phyloP scores from a whole-genome alignment of 2,888 invertebrate species.

The Melolontha melolontha region DNA sequence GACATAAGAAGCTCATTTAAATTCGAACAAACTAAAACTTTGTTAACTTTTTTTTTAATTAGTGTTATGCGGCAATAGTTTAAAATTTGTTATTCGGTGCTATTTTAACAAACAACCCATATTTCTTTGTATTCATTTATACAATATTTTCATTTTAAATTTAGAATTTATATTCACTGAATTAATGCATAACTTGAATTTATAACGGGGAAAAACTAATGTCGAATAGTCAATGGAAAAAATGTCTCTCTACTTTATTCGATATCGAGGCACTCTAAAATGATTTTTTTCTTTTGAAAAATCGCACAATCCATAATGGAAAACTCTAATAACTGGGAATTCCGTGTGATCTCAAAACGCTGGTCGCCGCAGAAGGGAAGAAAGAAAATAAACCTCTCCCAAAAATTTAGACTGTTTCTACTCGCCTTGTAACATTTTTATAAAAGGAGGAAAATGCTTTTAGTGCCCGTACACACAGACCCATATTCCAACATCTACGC shows the following conservation, averaged over 20 bases:
- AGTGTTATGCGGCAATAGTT: no score
- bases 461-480: conserved; percentile 30
- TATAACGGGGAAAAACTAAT: no score
- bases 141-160: no score
- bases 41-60: no score
- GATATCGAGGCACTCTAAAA: not conserved
- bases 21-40: no score
- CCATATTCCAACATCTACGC: not conserved
- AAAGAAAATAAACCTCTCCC: conserved; percentile 17
- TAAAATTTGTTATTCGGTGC: no score
- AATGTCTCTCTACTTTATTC: not conserved
- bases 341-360: not conserved
- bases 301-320: conserved; percentile 17
- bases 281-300: not conserved
- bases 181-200: no score
- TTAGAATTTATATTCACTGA: no score
- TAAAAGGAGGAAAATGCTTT: conserved; percentile 40
- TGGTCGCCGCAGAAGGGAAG: not conserved
- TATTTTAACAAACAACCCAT: no score
- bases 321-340: conserved; percentile 29
- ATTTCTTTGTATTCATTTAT: no score
- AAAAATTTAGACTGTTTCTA: conserved; percentile 30
- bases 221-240: no score
- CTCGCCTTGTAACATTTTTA: conserved; percentile 30
- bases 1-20: no score